Conservation (phyloP, 1,140 invertebrate genomes). For the Ectropis grisescens region DNA sequence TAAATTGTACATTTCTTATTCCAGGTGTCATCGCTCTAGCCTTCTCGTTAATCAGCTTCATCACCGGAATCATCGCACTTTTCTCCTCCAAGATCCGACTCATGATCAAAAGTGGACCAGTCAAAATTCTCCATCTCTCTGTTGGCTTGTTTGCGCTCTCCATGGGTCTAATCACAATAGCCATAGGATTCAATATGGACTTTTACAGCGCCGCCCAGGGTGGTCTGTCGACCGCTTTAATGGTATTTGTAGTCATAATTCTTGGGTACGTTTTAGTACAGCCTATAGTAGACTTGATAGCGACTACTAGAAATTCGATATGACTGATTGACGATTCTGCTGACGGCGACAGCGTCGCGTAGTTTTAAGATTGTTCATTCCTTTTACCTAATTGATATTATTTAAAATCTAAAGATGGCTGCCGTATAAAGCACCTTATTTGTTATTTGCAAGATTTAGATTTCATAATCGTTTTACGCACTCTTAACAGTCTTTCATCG, state of each 20-base stretch:
- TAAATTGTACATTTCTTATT: no score
- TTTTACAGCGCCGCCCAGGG: slow-evolving; percentile 29
- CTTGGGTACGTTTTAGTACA: slow-evolving; percentile 49
- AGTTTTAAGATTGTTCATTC: slow-evolving; percentile 7
- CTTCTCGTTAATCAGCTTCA: slow-evolving; percentile 49
- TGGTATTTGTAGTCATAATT: slow-evolving; percentile 38
- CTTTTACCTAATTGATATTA: no score
- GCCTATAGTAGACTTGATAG: slow-evolving; percentile 40
- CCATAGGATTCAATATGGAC: slow-evolving; percentile 51
- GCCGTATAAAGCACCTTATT: no score
- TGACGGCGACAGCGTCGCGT: slow-evolving; percentile 40
- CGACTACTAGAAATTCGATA: slow-evolving; percentile 31
- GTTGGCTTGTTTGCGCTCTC: slow-evolving; percentile 43
- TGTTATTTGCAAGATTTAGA: no score
- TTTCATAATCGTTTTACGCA: no score
- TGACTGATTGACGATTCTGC: slow-evolving; percentile 42
- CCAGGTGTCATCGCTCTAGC: slow-evolving; percentile 55
- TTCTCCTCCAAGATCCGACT: slow-evolving; percentile 57
- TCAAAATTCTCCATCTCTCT: slow-evolving; percentile 48
- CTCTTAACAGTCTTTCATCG: no score
- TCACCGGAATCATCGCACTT: slow-evolving; percentile 45
- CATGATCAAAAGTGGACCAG: slow-evolving; percentile 40
- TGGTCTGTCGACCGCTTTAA: slow-evolving; percentile 35
- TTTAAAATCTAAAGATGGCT: no score
- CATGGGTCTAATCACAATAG: slow-evolving; percentile 51